These are phyloP conservation scores for Caenorhabditis remanei DNA, from an alignment of 1,140 invertebrate species.

Conservation along the genomic window DNA sequence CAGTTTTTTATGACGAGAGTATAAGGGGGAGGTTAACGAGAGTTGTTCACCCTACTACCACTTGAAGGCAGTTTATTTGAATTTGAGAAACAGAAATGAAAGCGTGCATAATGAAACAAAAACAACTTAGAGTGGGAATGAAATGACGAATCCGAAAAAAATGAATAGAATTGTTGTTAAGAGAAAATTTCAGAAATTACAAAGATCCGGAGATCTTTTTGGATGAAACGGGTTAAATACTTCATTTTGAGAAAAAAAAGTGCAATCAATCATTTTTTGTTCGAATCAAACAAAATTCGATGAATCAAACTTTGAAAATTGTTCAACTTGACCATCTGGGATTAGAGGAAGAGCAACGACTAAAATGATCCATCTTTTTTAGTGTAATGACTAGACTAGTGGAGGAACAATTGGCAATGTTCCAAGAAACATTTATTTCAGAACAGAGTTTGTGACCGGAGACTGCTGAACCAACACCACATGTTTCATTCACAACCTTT, in stretches of 20 bases:
- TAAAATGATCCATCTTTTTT: not conserved
- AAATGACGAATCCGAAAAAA: not conserved
- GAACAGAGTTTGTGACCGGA: too few species aligned
- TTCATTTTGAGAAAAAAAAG: not conserved
- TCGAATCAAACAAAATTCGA: not conserved
- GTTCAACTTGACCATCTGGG: not conserved
- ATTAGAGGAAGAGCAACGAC: not conserved
- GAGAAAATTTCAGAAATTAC: not conserved
- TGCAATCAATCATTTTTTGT: not conserved
- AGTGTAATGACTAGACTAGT: not conserved
- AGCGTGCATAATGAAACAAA: not conserved
- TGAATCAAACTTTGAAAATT: not conserved
- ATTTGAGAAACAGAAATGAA: constrained; percentile 40
- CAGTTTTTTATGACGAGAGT: constrained; percentile 39
- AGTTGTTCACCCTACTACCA: not conserved
- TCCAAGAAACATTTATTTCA: too few species aligned
- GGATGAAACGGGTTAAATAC: not conserved
- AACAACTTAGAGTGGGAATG: constrained; percentile 3
- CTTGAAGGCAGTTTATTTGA: constrained; percentile 2
- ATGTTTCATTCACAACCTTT: too few species aligned
- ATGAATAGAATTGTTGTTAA: not conserved
- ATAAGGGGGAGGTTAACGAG: constrained; percentile 14
- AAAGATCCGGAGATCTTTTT: not conserved
- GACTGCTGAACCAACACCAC: too few species aligned
- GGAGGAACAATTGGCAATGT: not conserved